Conservation (phyloP, 64 coral and sea anemone genomes). For the Montipora capricornis region DNA sequence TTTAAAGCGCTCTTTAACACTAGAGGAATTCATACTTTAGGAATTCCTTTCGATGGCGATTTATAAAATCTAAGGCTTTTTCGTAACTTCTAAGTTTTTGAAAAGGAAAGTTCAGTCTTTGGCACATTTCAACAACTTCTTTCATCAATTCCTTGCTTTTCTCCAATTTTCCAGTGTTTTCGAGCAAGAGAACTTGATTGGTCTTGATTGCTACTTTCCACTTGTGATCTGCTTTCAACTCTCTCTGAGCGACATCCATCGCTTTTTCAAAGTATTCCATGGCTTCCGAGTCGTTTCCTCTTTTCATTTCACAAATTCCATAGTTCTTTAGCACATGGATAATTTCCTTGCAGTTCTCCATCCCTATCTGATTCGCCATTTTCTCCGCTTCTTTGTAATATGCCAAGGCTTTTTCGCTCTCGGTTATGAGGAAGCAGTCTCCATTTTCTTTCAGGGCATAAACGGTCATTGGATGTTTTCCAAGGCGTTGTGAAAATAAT, state of each 20-base stretch:
- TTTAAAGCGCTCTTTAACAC: too few relatives aligned
- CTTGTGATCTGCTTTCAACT: constrained; percentile 15
- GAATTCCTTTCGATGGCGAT: not conserved
- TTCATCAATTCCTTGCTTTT: not conserved
- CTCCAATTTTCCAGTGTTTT: not conserved
- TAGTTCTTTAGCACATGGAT: constrained; percentile 22
- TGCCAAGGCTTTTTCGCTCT: not conserved
- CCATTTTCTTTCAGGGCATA: constrained; percentile 14
- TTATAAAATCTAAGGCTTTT: not conserved
- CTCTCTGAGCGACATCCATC: not conserved
- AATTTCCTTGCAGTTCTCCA: constrained; percentile 16
- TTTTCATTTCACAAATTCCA: not conserved
- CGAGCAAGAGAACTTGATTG: not conserved
- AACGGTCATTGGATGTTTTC: constrained; percentile 37
- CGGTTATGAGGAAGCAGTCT: not conserved
- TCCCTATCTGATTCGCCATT: constrained; percentile 5
- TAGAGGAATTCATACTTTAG: not conserved
- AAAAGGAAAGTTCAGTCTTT: not conserved
- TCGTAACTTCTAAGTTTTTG: not conserved
- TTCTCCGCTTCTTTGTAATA: constrained; percentile 26
- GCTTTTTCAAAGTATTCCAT: not conserved
- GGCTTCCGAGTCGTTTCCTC: not conserved
- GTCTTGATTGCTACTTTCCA: constrained; percentile 38
- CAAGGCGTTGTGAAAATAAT: not conserved
- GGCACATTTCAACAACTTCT: constrained; percentile 8